Conservation (phyloP, 2,797 vertebrate genomes). For the Aulostomus chinensis region DNA sequence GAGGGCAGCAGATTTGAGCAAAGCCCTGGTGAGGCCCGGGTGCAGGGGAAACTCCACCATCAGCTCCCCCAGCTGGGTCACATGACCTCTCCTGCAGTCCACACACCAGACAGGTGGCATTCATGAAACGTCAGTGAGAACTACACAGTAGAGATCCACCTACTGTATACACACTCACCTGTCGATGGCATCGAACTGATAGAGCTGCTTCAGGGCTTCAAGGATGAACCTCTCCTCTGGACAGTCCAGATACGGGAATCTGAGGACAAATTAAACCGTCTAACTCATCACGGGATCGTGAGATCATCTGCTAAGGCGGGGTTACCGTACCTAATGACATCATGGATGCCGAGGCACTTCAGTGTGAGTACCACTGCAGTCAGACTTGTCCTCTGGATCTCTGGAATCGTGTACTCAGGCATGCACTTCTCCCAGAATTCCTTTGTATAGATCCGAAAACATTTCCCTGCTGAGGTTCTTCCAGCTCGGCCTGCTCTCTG, state of each 20-base stretch:
- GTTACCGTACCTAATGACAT: slow-evolving; percentile 92
- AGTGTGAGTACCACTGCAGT: slow-evolving; percentile 93
- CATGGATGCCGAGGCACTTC: slow-evolving; percentile 94
- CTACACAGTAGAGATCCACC: not conserved
- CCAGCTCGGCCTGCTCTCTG: slow-evolving; percentile 94
- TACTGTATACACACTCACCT: slow-evolving; percentile 75
- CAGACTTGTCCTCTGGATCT: slow-evolving; percentile 93
- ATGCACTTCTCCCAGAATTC: slow-evolving; percentile 96
- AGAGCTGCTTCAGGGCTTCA: slow-evolving; percentile 93
- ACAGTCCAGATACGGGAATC: slow-evolving; percentile 93
- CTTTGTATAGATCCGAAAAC: slow-evolving; percentile 88
- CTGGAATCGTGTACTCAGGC: slow-evolving; percentile 93
- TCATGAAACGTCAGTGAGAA: not conserved
- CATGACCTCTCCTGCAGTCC: slow-evolving; percentile 85
- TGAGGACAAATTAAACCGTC: slow-evolving; percentile 46
- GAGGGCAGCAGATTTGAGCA: slow-evolving; percentile 89
- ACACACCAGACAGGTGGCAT: slow-evolving; percentile 2
- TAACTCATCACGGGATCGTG: too few species aligned
- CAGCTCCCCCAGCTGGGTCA: slow-evolving; percentile 89
- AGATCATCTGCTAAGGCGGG: too few species aligned
- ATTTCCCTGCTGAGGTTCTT: slow-evolving; percentile 90
- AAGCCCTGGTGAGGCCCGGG: slow-evolving; percentile 88
- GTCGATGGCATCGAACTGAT: slow-evolving; percentile 94
- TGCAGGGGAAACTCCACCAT: slow-evolving; percentile 96
- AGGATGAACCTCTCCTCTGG: slow-evolving; percentile 95